Base-by-base conservation (phyloP, 1,140 invertebrate genomes). In the Dinothrombium tinctorium region DNA sequence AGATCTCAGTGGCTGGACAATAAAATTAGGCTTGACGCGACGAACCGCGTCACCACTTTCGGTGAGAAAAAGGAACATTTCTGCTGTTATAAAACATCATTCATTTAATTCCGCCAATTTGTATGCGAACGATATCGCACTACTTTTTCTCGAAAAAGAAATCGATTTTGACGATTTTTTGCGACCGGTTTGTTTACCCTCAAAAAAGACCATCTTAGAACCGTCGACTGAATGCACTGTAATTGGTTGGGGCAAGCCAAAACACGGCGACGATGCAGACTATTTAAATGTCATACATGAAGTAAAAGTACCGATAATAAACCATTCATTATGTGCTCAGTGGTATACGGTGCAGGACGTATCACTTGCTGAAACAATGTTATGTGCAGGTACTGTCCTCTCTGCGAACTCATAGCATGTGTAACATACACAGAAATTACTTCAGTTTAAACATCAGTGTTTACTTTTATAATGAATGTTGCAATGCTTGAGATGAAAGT, bases 101-200 rank as follows among this genome's bases (percentile, higher is more conserved):
- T 46, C 37, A 8, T 53, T 51, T 44, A 50, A 48, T 31, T 37
- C 40, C 2, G 40, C 42, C n/a, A 45, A 36, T 33, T 33, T 44
- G 11, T 53, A 51, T 40, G 49, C 41, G 28, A 53, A 53, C 29
- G 52, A 53, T 33, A 50, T 53, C 22, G 76, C 79, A 4, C 57
- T 86, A 36, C 79, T 84, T 53, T 81, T 84, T 0, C 64, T 82
- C 7, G 71, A 87, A 52, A 77, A 80, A 20, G 61, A 81, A 36
- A 68, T 83, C 46, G 82, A 81, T 55, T 76, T 76, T 1, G 48
- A 50, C 20, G 43, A 51, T 60, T 75, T 14, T 58, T 82, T 89
- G 49, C 83, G 81, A 76, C 83, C 83, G 2, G 61, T 87, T 21
- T 76, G 76, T 52, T 56, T 86, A 33, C 70, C 72, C 2, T 62